phyloP scores from a whole-genome alignment of 2,797 vertebrate genomes.

The Menidia menidia region DNA sequence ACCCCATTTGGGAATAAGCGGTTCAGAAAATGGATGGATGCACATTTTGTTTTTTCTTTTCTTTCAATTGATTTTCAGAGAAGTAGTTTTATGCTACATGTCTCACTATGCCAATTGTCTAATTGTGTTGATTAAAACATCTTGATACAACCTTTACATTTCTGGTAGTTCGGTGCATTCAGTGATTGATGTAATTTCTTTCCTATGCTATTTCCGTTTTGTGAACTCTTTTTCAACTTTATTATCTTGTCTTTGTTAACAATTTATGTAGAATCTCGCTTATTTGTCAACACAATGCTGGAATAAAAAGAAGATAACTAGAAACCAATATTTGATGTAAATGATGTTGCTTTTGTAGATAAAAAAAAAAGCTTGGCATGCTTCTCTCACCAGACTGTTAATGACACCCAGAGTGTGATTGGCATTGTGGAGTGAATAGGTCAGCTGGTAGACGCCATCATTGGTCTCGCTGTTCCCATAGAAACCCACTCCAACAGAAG shows the following conservation, averaged over 20 bases:
- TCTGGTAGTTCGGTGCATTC: background rate
- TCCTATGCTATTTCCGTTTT: background rate
- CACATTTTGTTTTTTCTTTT: background rate
- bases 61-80: background rate
- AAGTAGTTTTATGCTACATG: background rate
- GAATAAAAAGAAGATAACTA: background rate
- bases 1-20: too few relatives aligned
- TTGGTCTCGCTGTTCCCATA: conserved; percentile 98
- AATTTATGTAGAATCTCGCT: background rate
- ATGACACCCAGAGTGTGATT: conserved; percentile 92
- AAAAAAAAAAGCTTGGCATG: conserved; percentile 13
- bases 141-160: background rate
- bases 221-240: background rate
- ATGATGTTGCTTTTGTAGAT: background rate
- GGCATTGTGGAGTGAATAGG: conserved; percentile 91
- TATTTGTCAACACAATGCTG: background rate
- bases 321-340: conserved; percentile 1
- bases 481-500: conserved; percentile 93
- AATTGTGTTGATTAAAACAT: background rate
- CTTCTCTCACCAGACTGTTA: conserved; percentile 87
- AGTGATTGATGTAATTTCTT: background rate
- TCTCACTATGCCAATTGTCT: background rate
- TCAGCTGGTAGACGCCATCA: conserved; percentile 93
- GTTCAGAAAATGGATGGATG: too few relatives aligned
- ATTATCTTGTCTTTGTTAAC: background rate